Evolutionary conservation across 1,140 invertebrate genomes (phyloP).

Genomic region (Bombus huntii): DNA sequence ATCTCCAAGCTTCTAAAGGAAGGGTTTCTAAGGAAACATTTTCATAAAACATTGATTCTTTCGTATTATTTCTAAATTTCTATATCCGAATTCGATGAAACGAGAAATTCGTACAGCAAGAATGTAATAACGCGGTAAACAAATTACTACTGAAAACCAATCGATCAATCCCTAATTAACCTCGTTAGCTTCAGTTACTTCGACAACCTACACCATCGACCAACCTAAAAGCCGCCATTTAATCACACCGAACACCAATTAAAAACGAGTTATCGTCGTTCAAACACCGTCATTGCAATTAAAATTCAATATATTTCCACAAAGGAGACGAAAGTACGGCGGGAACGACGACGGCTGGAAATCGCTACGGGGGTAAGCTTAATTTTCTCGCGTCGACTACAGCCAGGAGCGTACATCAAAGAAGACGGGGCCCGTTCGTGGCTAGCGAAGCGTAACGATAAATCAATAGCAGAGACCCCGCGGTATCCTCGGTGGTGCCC

Average conservation of each 20-base stretch:
- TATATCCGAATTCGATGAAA: no score
- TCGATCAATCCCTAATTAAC: no score
- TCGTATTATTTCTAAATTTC: no score
- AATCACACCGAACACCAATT: neutral
- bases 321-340: constrained; percentile 13
- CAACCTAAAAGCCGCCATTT: neutral
- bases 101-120: no score
- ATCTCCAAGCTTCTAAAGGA: no score
- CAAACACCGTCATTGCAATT: neutral
- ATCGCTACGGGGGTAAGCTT: constrained; percentile 41
- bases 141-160: no score
- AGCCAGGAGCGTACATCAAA: constrained; percentile 57
- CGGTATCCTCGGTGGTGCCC: constrained; percentile 74
- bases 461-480: constrained; percentile 78
- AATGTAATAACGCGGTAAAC: no score
- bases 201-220: neutral
- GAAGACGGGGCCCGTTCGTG: constrained; percentile 46
- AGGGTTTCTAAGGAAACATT: no score
- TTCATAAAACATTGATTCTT: no score
- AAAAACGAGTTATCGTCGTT: neutral
- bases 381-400: constrained; percentile 58
- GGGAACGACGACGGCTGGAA: neutral
- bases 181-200: neutral
- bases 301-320: neutral
- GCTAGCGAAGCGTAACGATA: constrained; percentile 75